These are phyloP conservation scores for Miichthys miiuy DNA, from an alignment of 2,797 vertebrate species.

Conservation along the genomic window DNA sequence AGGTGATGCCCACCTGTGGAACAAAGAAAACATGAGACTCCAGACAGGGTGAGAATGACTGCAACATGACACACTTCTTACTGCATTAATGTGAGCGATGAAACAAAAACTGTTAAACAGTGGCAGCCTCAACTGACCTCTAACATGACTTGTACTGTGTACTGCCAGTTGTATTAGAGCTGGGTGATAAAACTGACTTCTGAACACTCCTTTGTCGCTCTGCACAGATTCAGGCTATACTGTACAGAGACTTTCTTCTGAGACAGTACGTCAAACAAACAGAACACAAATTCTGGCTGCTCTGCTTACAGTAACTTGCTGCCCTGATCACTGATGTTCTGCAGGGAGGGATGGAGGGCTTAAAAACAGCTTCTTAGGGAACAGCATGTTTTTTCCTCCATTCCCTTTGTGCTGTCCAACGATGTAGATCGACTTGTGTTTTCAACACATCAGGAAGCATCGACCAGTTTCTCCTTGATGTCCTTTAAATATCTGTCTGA, in stretches of 20 bases:
- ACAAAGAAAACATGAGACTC: constrained; percentile 22
- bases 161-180: too few species aligned
- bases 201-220: too few species aligned
- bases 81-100: not conserved
- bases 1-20: constrained; percentile 94
- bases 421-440: not conserved
- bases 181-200: too few species aligned
- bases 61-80: not conserved
- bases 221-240: too few species aligned
- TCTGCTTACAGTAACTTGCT: too few species aligned
- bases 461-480: not conserved
- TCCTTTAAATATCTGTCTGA: not conserved
- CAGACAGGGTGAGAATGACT: too few species aligned
- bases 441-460: not conserved
- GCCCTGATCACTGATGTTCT: too few species aligned
- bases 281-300: too few species aligned
- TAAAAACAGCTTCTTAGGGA: not conserved
- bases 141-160: not conserved
- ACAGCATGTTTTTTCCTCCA: not conserved
- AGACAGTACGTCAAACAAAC: too few species aligned
- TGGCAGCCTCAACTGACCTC: not conserved
- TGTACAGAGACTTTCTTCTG: too few species aligned
- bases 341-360: too few species aligned
- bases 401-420: too few species aligned
- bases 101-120: not conserved